These are phyloP conservation scores for Chelonus insularis DNA, from an alignment of 1,140 invertebrate species.

Conservation along the genomic window DNA sequence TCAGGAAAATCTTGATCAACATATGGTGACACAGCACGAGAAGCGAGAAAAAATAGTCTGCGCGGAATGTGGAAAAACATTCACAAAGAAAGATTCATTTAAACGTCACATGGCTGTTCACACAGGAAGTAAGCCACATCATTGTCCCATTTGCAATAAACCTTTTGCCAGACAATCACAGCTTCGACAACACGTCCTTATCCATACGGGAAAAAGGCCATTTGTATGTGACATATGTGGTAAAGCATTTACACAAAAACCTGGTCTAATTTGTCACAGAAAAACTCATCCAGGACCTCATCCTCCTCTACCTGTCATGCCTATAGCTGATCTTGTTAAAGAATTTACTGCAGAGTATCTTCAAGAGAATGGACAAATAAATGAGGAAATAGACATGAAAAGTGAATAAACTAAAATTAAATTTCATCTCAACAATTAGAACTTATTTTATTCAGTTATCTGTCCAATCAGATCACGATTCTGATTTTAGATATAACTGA, in stretches of 20 bases:
- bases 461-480: no score
- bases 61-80: slow-evolving; percentile 63
- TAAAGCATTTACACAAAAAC: slow-evolving; percentile 58
- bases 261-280: slow-evolving; percentile 55
- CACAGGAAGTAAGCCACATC: slow-evolving; percentile 57
- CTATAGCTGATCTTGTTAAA: slow-evolving; percentile 55
- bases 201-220: slow-evolving; percentile 76
- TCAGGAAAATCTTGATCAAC: slow-evolving; percentile 56
- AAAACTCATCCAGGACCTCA: slow-evolving; percentile 56
- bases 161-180: slow-evolving; percentile 69
- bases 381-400: slow-evolving; percentile 19
- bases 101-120: slow-evolving; percentile 64
- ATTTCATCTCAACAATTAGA: no score
- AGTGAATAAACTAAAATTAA: neutral
- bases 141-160: slow-evolving; percentile 62
- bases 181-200: slow-evolving; percentile 70
- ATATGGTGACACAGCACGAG: slow-evolving; percentile 58
- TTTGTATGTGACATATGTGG: slow-evolving; percentile 60
- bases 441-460: no score
- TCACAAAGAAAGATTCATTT: slow-evolving; percentile 65
- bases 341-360: slow-evolving; percentile 51
- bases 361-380: slow-evolving; percentile 33
- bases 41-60: slow-evolving; percentile 60
- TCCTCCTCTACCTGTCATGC: slow-evolving; percentile 57
- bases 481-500: no score